Percentiles rank a stretch among this genome's conserved stretches.
These are phyloP conservation scores for Elanus axillaris DNA, from an alignment of 2,113 vertebrate species.

Conservation along the genomic window DNA sequence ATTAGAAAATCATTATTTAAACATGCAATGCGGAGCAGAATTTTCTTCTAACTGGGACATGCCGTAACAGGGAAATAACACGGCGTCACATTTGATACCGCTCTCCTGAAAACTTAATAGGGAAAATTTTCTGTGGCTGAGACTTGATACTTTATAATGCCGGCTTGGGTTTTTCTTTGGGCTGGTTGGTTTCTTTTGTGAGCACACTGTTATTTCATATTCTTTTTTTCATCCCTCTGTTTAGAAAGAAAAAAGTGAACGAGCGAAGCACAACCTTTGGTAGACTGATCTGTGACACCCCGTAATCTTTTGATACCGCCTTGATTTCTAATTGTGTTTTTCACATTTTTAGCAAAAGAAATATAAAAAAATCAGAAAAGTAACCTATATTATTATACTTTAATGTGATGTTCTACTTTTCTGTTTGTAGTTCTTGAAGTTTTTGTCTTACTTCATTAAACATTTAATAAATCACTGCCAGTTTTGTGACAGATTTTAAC, in stretches of 20 bases:
- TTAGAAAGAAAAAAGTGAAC: constrained; percentile 57
- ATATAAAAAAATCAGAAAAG: constrained; percentile 67
- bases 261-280: constrained; percentile 30
- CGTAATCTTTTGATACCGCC: constrained; percentile 53
- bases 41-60: background rate
- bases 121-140: background rate
- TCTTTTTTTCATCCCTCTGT: background rate
- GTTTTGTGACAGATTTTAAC: constrained; percentile 99
- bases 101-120: background rate
- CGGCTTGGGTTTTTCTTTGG: background rate
- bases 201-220: background rate
- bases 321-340: constrained; percentile 72
- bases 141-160: background rate
- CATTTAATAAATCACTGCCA: constrained; percentile 99
- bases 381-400: constrained; percentile 79
- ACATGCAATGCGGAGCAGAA: background rate
- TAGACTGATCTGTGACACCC: constrained; percentile 45
- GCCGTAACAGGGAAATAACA: background rate
- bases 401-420: constrained; percentile 80
- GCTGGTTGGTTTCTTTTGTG: background rate
- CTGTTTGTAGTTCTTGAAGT: constrained; percentile 88
- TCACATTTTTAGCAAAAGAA: constrained; percentile 70
- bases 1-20: background rate
- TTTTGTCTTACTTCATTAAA: constrained; percentile 95
- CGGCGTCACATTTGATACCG: background rate